Evolutionary conservation across 2,888 invertebrate species (phyloP), one percentile per base, ranked within the genome.

Genomic region (Chaetogeoica ovagalla): DNA sequence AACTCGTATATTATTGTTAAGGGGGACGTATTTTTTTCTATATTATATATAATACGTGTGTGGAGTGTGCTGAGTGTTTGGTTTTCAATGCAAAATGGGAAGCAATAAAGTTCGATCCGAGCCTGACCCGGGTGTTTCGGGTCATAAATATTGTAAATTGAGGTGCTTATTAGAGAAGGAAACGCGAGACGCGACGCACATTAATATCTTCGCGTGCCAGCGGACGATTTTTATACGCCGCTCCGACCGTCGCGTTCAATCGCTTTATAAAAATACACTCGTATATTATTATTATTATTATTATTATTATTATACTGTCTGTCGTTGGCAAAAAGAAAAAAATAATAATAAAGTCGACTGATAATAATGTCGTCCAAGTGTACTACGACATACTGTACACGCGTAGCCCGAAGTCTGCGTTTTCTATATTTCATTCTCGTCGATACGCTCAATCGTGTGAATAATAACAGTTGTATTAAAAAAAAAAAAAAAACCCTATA

Each of bases 31-130:
- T 30, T 30, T 30, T 74, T 75, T 19, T 66, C 13, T 17, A 48
- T 48, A 23, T 2, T 15, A 8, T 69, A 8, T 69, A 19, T 55
- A 30, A 55, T 55, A 19, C 37, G 30, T 62, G 23, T 60, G 43
- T 19, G 17, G 19, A 9, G 30, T n/a, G n/a, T n/a, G 19, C 43
- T 9, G 11, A 19, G 19, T 19, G 62, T 37, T 63, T n/a, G 23
- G 57, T 73, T 63, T 63, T 52, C 39, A 30, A 77, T 70, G 69
- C 70, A 70, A 30, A 77, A 77, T 77, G 62, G 68, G 70, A 63
- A 70, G 70, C 77, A 70, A 77, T 77, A 77, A 77, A 63, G 70
- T 63, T 77, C 69, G 30, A 69, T 21, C 77, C 69, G 60, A 77
- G 48, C 52, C 23, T 52, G 21, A 30, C 30, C 30, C 30, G 2